Evolutionary conservation across 2,797 vertebrate species (phyloP).

Genomic region (Hozukius guyotensis): DNA sequence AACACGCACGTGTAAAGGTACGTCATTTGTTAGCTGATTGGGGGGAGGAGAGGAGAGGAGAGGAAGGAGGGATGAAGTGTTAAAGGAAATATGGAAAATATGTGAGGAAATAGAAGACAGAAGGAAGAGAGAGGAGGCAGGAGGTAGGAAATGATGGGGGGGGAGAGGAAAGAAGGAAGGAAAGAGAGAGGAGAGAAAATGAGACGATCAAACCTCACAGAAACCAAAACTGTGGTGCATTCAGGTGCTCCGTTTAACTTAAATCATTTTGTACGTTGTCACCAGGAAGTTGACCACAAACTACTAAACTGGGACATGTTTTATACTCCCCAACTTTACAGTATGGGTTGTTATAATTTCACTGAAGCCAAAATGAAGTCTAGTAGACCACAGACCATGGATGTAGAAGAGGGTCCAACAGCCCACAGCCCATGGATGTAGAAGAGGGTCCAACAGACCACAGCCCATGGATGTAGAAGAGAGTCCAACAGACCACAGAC

Average conservation of each 20-base stretch:
- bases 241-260: neutral
- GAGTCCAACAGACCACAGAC: no score
- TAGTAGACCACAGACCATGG: no score
- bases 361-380: neutral
- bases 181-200: neutral
- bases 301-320: neutral
- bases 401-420: no score
- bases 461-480: no score
- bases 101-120: no score
- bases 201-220: neutral
- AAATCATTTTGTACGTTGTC: neutral
- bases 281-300: neutral
- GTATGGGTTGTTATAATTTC: neutral
- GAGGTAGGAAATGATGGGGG: neutral
- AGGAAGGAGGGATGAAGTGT: neutral
- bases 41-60: no score
- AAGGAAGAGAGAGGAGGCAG: no score
- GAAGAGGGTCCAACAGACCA: no score
- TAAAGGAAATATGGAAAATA: neutral
- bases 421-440: no score
- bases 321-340: neutral
- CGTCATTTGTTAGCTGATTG: neutral
- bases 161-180: neutral
- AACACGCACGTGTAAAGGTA: neutral
- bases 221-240: neutral